Evolutionary conservation across 2,113 vertebrate genomes (phyloP).

Genomic region (Regulus satrapa): DNA sequence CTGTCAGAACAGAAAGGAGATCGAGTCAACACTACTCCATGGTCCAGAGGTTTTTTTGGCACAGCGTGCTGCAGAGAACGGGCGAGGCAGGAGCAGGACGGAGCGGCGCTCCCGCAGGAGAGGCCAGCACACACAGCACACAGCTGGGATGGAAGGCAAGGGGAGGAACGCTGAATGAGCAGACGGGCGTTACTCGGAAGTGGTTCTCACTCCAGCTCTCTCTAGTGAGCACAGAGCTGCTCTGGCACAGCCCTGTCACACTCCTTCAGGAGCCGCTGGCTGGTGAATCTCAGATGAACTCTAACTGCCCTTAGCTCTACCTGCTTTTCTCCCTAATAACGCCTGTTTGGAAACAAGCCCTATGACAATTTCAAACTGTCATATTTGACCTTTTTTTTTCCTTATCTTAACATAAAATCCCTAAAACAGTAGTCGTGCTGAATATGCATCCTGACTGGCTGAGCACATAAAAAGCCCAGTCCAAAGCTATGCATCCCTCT

Average conservation of each 20-base stretch:
- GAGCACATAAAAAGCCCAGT: background rate
- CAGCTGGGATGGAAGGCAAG: background rate
- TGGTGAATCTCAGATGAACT: background rate
- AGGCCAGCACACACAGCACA: background rate
- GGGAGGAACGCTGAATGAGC: background rate
- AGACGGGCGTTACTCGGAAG: background rate
- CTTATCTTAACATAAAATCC: background rate
- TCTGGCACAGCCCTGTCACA: background rate
- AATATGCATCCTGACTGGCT: background rate
- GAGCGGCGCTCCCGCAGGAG: background rate
- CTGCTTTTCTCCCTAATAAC: background rate
- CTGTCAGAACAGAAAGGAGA: background rate
- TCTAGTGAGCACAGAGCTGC: accelerated
- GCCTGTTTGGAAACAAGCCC: background rate
- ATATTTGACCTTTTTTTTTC: too few species aligned
- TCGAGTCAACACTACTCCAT: background rate
- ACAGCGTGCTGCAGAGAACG: background rate
- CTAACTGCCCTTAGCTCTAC: background rate
- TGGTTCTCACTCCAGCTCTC: background rate
- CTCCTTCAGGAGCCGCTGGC: background rate
- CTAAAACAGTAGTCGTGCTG: accelerated
- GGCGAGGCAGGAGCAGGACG: background rate
- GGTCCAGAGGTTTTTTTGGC: background rate
- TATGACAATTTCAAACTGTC: background rate
- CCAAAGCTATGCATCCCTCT: background rate